Conservation (phyloP, 1,140 invertebrate genomes). For the Popillia japonica region DNA sequence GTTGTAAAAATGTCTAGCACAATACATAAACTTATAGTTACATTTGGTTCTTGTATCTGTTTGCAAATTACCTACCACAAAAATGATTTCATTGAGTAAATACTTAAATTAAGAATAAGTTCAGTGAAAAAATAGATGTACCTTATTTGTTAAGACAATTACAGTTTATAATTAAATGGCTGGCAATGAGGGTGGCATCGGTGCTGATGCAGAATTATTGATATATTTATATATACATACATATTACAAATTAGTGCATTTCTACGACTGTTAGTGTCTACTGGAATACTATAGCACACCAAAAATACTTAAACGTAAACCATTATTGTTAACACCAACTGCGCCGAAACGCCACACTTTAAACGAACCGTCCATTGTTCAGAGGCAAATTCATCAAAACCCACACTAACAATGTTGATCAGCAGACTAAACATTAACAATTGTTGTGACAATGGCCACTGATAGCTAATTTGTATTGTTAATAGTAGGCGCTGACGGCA, state of each 20-base stretch:
- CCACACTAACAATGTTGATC: conserved; percentile 39
- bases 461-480: conserved; percentile 46
- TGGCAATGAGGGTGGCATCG: no score
- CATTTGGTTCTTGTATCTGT: no score
- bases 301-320: neutral
- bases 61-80: no score
- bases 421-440: conserved; percentile 44
- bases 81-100: no score
- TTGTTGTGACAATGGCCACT: conserved; percentile 46
- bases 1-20: no score
- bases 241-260: no score
- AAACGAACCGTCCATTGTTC: conserved; percentile 30
- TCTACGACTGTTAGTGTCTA: neutral
- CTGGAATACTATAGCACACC: neutral
- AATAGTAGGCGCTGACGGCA: conserved; percentile 39
- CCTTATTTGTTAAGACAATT: no score
- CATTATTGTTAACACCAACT: conserved; percentile 21
- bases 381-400: conserved; percentile 25
- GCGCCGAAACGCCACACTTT: conserved; percentile 23
- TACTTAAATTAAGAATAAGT: no score
- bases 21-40: no score
- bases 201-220: no score
- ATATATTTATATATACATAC: no score
- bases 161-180: neutral
- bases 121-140: no score